These are phyloP conservation scores for Sanderia malayensis DNA, from an alignment of 30 jellyfish, hydroid and myxozoan genomes.

Conservation along the genomic window DNA sequence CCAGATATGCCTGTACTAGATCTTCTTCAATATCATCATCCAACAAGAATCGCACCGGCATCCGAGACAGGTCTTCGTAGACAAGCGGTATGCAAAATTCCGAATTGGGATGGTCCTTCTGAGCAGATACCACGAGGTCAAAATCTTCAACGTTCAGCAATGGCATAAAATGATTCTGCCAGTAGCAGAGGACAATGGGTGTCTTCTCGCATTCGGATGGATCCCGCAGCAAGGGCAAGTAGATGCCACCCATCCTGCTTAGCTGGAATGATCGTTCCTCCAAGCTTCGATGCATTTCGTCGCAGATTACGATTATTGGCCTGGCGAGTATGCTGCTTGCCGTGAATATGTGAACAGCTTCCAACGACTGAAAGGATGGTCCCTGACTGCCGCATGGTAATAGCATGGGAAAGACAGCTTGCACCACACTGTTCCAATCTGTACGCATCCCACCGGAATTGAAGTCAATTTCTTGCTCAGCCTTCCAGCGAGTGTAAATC, in stretches of 20 bases:
- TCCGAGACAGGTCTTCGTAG: conserved; percentile 13
- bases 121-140: conserved; percentile 18
- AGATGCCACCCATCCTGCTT: conserved; percentile 60
- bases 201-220: conserved; percentile 73
- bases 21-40: conserved; percentile 21
- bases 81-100: conserved; percentile 72
- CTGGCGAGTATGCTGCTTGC: conserved; percentile 44
- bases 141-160: conserved; percentile 69
- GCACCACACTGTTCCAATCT: conserved; percentile 56
- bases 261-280: conserved; percentile 49
- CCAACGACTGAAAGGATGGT: conserved; percentile 43
- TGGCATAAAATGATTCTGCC: conserved; percentile 68
- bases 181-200: conserved; percentile 71
- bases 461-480: conserved; percentile 32
- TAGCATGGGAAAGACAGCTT: conserved; percentile 28
- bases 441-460: conserved; percentile 22
- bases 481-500: conserved; percentile 54
- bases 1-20: conserved; percentile 39
- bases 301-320: conserved; percentile 64
- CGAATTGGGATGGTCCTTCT: conserved; percentile 43
- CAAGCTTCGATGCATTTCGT: conserved; percentile 24
- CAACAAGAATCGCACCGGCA: conserved; percentile 48
- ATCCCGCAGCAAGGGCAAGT: conserved; percentile 67
- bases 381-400: conserved; percentile 37
- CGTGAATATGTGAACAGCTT: conserved; percentile 56